phyloP scores from a whole-genome alignment of 2,797 vertebrate genomes.

The Helostoma temminkii region DNA sequence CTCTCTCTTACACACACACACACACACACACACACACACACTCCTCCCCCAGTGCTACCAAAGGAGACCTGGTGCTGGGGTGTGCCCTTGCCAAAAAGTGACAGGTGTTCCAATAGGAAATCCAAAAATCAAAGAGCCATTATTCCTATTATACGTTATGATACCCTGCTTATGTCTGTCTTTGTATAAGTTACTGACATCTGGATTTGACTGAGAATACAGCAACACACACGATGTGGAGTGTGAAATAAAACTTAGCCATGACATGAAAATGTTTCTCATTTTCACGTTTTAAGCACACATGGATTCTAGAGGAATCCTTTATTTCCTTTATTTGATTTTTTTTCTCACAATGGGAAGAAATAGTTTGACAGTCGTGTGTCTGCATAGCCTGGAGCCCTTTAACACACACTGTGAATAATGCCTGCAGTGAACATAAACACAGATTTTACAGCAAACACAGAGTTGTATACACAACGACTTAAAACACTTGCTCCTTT shows the following conservation, averaged over 20 bases:
- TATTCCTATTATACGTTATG: constrained; percentile 82
- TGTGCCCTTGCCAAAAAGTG: constrained; percentile 85
- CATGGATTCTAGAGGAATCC: constrained; percentile 17
- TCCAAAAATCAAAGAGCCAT: constrained; percentile 81
- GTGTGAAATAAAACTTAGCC: constrained; percentile 54
- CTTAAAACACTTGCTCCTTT: constrained; percentile 44
- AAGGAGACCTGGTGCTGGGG: constrained; percentile 73
- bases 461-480: constrained; percentile 30
- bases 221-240: constrained; percentile 38
- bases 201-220: constrained; percentile 64
- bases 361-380: constrained; percentile 48
- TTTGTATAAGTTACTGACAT: constrained; percentile 77
- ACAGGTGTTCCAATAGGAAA: constrained; percentile 84
- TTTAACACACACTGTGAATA: constrained; percentile 65
- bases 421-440: constrained; percentile 74
- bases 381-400: constrained; percentile 62
- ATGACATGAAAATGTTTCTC: constrained; percentile 39
- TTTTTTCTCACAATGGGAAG: constrained; percentile 43
- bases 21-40: constrained; percentile 34
- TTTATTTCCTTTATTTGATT: constrained; percentile 42
- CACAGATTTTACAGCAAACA: constrained; percentile 62
- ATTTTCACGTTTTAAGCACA: constrained; percentile 17
- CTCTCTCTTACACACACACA: constrained; percentile 55
- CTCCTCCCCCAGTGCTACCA: constrained; percentile 60
- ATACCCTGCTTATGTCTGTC: constrained; percentile 80